Evolutionary conservation across 2,888 invertebrate species (phyloP).

Genomic region (Phalera bucephala): DNA sequence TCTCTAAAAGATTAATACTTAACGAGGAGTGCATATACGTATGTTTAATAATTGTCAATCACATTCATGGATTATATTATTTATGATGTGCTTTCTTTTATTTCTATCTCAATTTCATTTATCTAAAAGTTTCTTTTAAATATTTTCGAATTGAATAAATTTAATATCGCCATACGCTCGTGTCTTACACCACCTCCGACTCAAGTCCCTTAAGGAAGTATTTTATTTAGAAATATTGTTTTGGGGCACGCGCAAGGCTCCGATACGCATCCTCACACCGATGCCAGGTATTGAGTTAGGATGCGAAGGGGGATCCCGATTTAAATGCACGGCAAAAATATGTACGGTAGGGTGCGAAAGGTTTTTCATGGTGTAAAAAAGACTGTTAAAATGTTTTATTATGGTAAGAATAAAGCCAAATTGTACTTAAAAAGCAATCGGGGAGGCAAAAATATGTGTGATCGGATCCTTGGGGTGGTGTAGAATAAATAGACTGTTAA

Average conservation of each 20-base stretch:
- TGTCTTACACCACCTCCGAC: constrained; percentile 21
- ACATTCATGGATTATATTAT: too few relatives aligned
- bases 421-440: too few relatives aligned
- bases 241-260: constrained; percentile 55
- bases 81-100: too few relatives aligned
- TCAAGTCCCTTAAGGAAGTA: constrained; percentile 51
- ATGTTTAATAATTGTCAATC: too few relatives aligned
- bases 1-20: too few relatives aligned
- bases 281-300: constrained; percentile 56
- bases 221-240: constrained; percentile 79
- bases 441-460: too few relatives aligned
- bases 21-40: too few relatives aligned
- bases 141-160: too few relatives aligned
- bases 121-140: too few relatives aligned
- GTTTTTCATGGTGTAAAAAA: neutral
- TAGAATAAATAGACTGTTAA: too few relatives aligned
- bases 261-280: constrained; percentile 48
- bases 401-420: neutral
- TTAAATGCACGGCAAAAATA: neutral
- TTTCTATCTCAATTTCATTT: too few relatives aligned
- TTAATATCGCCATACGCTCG: constrained; percentile 8
- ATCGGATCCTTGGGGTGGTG: too few relatives aligned
- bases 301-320: constrained; percentile 13
- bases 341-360: neutral
- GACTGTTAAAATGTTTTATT: neutral